Percentiles rank a stretch among this genome's conserved stretches.
Conservation (phyloP, 2,113 vertebrate genomes). For the Spea bombifrons region DNA sequence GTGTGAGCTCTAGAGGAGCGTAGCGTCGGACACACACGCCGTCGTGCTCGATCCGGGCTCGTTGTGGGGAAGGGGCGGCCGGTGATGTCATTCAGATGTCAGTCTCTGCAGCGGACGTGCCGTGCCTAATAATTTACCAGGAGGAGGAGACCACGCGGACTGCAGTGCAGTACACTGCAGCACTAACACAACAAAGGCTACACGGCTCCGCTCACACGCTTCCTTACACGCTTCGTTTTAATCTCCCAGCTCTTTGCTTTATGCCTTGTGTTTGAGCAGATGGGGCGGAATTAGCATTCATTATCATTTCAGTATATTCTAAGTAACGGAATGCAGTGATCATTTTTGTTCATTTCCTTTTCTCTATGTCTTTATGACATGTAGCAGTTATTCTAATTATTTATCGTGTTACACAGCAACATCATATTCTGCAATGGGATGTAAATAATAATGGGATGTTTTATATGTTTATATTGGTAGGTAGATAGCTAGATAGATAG, state of each 20-base stretch:
- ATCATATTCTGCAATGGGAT: too few relatives aligned
- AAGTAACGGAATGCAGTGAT: not conserved
- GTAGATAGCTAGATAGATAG: too few relatives aligned
- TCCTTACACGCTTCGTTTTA: not conserved
- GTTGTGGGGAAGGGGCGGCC: not conserved
- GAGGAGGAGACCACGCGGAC: slow-evolving; percentile 62
- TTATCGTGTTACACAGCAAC: too few relatives aligned
- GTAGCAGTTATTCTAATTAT: too few relatives aligned
- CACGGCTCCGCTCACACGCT: slow-evolving; percentile 51
- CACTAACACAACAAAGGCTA: slow-evolving; percentile 74
- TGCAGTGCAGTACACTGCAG: slow-evolving; percentile 84
- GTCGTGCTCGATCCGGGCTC: slow-evolving; percentile 2
- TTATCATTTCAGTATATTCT: not conserved
- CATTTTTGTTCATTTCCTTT: too few relatives aligned
- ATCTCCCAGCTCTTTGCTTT: not conserved
- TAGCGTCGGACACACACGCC: not conserved
- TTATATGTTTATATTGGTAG: too few relatives aligned
- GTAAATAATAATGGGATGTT: too few relatives aligned
- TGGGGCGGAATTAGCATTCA: not conserved
- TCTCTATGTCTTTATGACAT: too few relatives aligned
- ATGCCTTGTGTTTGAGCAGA: not conserved
- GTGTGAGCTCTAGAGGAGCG: not conserved
- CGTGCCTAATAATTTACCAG: slow-evolving; percentile 70
- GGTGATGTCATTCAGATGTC: slow-evolving; percentile 55
- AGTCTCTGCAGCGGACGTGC: slow-evolving; percentile 73